phyloP scores from a whole-genome alignment of 2,797 vertebrate species.

The Selene dorsalis region DNA sequence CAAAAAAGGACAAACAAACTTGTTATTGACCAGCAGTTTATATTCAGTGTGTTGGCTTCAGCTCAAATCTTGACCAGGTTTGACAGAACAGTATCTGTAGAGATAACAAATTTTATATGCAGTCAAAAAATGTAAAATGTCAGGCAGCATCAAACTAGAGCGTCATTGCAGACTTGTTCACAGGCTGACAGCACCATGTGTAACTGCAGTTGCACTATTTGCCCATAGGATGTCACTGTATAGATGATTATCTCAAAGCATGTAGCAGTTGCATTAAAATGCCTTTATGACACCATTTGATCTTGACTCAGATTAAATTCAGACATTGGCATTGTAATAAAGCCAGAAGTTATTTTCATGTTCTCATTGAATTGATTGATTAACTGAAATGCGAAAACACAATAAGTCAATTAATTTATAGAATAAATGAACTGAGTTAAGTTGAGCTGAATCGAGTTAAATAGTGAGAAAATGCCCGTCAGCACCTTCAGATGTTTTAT shows the following conservation, averaged over 20 bases:
- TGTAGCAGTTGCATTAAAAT: background rate
- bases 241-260: constrained; percentile 49
- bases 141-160: background rate
- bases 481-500: too few relatives aligned
- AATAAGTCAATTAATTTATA: too few relatives aligned
- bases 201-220: constrained; percentile 71
- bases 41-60: background rate
- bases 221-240: constrained; percentile 78
- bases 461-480: too few relatives aligned
- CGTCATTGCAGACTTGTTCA: background rate
- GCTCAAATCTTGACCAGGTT: background rate
- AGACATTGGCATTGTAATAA: background rate
- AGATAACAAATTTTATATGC: background rate
- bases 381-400: too few relatives aligned
- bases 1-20: background rate
- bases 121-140: background rate
- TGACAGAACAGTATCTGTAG: background rate
- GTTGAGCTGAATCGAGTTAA: background rate
- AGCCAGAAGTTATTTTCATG: background rate
- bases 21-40: background rate
- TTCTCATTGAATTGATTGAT: background rate
- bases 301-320: background rate
- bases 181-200: background rate
- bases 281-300: background rate
- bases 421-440: background rate